A percentile compares a stretch with the other conserved stretches of the same genome.
Evolutionary conservation across 2,888 invertebrate genomes (phyloP).

Genomic region (Spisula solida): DNA sequence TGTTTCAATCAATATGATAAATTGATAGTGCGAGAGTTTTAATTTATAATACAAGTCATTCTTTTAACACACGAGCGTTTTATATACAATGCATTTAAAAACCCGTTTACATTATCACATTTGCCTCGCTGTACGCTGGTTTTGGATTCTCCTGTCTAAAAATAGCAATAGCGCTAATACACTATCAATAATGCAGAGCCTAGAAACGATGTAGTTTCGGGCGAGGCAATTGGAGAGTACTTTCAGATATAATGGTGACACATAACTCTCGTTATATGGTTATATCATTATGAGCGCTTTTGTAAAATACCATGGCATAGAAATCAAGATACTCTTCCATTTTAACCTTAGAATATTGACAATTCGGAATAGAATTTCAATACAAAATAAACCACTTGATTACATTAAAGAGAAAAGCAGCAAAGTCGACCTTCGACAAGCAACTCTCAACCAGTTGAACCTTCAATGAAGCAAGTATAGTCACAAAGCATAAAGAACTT

Average conservation of each 20-base stretch:
- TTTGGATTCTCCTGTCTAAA: no score
- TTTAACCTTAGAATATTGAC: slow-evolving; percentile 16
- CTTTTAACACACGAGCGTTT: no score
- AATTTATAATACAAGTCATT: no score
- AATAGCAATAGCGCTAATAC: no score
- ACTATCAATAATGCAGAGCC: no score
- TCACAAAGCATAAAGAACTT: neutral
- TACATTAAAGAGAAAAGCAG: neutral
- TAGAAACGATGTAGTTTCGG: no score
- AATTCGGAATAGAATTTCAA: slow-evolving; percentile 31
- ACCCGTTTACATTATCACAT: no score
- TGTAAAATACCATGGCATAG: slow-evolving; percentile 21
- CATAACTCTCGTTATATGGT: slow-evolving; percentile 44
- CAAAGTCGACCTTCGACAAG: neutral
- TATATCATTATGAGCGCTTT: slow-evolving; percentile 38
- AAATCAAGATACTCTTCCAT: slow-evolving; percentile 38
- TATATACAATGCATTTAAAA: no score
- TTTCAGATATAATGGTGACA: slow-evolving; percentile 37
- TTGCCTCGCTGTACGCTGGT: no score
- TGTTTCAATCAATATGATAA: no score
- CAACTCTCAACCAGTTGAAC: neutral
- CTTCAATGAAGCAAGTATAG: neutral
- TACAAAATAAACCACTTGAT: neutral
- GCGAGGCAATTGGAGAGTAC: no score
- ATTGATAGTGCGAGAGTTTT: no score